phyloP scores from a whole-genome alignment of 1,140 invertebrate species.

The Drosophila saltans region DNA sequence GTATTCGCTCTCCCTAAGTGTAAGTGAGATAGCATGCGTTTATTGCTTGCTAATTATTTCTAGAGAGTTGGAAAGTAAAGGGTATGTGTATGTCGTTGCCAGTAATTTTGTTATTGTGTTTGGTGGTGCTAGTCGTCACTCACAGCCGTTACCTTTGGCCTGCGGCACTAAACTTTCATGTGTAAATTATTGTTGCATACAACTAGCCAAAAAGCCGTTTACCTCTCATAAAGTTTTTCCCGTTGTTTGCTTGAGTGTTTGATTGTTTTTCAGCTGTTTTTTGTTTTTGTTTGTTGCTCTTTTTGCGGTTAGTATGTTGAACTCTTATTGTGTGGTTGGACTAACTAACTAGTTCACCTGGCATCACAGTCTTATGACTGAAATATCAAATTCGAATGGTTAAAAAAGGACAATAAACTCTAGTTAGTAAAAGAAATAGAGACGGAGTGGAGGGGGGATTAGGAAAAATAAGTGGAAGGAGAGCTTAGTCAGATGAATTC shows the following conservation, averaged over 20 bases:
- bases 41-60: too few species aligned
- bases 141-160: slow-evolving; percentile 10
- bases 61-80: too few species aligned
- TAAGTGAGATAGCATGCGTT: too few species aligned
- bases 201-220: slow-evolving; percentile 48
- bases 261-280: slow-evolving; percentile 42
- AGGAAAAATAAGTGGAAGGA: background rate
- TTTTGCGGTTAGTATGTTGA: slow-evolving; percentile 8
- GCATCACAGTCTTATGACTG: background rate
- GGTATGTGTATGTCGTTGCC: too few species aligned
- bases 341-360: slow-evolving; percentile 5
- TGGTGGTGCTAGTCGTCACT: background rate
- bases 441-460: too few species aligned
- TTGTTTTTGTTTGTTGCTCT: background rate
- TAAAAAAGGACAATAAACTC: slow-evolving; percentile 20
- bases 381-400: slow-evolving; percentile 16
- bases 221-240: slow-evolving; percentile 31
- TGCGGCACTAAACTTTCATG: slow-evolving; percentile 49
- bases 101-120: background rate
- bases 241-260: slow-evolving; percentile 33
- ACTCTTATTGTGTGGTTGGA: slow-evolving; percentile 3
- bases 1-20: too few species aligned
- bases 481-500: slow-evolving; percentile 18
- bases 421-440: too few species aligned
- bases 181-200: slow-evolving; percentile 66